These are phyloP conservation scores for Prenolepis imparis DNA, from an alignment of 2,888 invertebrate species.

Conservation along the genomic window DNA sequence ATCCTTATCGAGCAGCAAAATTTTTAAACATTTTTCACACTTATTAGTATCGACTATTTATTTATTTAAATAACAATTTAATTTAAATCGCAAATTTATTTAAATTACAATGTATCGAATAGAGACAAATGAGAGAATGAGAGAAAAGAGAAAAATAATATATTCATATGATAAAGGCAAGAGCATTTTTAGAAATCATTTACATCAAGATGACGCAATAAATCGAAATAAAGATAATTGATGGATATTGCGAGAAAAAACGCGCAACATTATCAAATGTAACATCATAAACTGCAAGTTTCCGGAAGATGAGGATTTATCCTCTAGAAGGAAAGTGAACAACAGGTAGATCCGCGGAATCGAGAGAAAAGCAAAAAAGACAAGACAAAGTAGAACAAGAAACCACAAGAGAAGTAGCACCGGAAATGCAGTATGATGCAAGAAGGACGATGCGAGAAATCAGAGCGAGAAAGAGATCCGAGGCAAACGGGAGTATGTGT, in stretches of 20 bases:
- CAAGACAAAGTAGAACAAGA: slow-evolving; percentile 25
- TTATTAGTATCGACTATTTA: background rate
- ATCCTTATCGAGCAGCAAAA: background rate
- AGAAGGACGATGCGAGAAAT: slow-evolving; percentile 29
- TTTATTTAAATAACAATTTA: too few relatives aligned
- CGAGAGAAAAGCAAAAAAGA: background rate
- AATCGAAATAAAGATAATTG: background rate
- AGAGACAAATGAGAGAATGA: too few relatives aligned
- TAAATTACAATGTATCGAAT: background rate
- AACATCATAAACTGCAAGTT: background rate
- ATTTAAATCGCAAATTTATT: too few relatives aligned
- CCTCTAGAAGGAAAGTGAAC: background rate
- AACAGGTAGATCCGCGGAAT: background rate
- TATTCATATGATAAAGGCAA: background rate
- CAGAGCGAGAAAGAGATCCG: slow-evolving; percentile 16
- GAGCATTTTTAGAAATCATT: background rate
- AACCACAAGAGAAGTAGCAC: slow-evolving; percentile 32
- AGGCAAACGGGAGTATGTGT: background rate
- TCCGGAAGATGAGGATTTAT: background rate
- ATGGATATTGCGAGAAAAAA: background rate
- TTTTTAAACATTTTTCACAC: background rate
- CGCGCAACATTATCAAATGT: background rate
- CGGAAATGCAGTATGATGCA: slow-evolving; percentile 41
- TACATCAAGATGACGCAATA: background rate
- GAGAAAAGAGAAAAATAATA: background rate